Evolutionary conservation across 2,113 vertebrate genomes (phyloP).

Genomic region (Galeopterus variegatus): DNA sequence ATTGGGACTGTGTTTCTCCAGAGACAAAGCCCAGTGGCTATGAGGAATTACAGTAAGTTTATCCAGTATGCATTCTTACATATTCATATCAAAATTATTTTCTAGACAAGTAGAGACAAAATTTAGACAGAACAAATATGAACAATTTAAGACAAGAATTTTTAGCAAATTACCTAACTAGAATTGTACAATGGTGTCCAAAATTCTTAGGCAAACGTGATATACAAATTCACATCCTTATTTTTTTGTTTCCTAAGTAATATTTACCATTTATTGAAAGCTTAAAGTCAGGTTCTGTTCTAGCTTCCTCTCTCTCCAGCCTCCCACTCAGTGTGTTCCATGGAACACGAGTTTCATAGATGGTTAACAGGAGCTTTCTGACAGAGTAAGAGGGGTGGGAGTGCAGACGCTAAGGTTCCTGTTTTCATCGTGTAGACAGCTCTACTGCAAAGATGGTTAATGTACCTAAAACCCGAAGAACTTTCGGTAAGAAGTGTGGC

Average conservation of each 20-base stretch:
- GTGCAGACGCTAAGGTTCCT: too few species aligned
- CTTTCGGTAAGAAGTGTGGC: too few species aligned
- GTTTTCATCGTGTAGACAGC: too few species aligned
- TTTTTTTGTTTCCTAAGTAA: conserved; percentile 3
- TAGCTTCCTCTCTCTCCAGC: neutral
- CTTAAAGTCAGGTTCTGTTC: neutral
- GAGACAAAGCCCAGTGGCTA: neutral
- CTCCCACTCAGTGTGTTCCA: neutral
- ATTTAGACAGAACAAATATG: neutral
- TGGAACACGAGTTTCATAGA: neutral
- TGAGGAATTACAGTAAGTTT: neutral
- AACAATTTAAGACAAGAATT: neutral
- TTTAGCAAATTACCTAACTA: neutral
- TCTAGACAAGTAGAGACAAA: neutral
- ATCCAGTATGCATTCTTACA: neutral
- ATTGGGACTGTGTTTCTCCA: neutral
- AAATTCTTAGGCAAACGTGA: neutral
- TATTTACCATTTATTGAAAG: neutral
- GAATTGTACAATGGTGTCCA: neutral
- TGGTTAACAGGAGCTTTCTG: neutral
- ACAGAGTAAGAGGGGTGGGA: neutral
- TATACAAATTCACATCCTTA: neutral
- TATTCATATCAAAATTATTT: neutral
- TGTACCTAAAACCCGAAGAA: too few species aligned
- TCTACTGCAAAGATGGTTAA: too few species aligned